A percentile compares a stretch with the other conserved stretches of the same genome.
phyloP scores from a whole-genome alignment of 2,797 vertebrate genomes.

The Peromyscus aztecus region DNA sequence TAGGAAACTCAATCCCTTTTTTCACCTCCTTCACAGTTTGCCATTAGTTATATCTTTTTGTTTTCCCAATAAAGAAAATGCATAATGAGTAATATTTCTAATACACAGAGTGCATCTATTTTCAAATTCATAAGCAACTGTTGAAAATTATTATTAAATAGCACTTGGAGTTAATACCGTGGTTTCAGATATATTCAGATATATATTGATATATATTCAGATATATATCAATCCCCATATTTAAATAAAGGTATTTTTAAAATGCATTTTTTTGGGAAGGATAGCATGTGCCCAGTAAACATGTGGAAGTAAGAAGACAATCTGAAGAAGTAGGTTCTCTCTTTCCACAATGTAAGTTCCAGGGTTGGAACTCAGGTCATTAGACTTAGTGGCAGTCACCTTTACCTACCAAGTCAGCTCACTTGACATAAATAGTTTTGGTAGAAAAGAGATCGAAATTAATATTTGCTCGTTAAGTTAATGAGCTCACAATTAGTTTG shows the following conservation, averaged over 20 bases:
- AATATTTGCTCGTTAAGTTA: slow-evolving; percentile 41
- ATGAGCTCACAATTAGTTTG: slow-evolving; percentile 29
- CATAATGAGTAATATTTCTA: slow-evolving; percentile 6
- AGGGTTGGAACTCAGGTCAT: neutral
- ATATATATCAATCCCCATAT: neutral
- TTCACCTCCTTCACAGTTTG: neutral
- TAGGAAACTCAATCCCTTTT: neutral
- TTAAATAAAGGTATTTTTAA: neutral
- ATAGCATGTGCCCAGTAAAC: neutral
- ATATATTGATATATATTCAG: no score
- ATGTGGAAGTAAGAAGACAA: neutral
- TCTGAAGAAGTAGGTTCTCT: neutral
- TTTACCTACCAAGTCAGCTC: neutral
- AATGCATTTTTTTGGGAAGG: neutral
- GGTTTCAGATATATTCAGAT: neutral
- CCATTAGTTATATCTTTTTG: neutral
- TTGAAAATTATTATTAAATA: neutral
- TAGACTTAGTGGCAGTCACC: neutral
- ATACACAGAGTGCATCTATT: neutral
- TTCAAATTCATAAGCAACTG: slow-evolving; percentile 16
- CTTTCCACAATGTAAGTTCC: neutral
- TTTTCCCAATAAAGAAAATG: slow-evolving; percentile 57
- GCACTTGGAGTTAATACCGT: neutral
- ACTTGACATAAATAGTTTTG: neutral
- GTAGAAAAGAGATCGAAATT: neutral